Evolutionary conservation across 2,888 invertebrate species (phyloP), one percentile per base, ranked within the genome.

Genomic region (Mimas tiliae): DNA sequence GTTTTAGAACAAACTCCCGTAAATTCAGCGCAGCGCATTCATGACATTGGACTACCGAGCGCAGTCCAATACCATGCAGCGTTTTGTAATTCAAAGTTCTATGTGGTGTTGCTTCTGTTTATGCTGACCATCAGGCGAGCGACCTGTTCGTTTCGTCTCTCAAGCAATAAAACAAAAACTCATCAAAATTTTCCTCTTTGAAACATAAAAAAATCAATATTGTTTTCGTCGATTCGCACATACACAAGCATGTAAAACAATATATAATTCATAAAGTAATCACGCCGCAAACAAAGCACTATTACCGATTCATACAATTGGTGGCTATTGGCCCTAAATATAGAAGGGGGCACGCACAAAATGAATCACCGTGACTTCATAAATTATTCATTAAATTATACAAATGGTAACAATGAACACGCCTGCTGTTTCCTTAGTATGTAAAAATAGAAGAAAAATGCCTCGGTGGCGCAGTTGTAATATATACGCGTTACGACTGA

Each of bases 361-460:
- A 38, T 58, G 58, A 58, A 42, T 58, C 58, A 58, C 50, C 50
- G 9, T 9, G 19, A 16, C 38, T 58, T 58, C 38, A 58, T 58
- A 58, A 19, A 58, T 58, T 58, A 58, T 58, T 58, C 42, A 58
- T 58, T 38, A 58, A 58, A 58, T 58, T 58, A 58, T 19, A 58
- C 42, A 9, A 50, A 50, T 58, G 42, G 38, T 58, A 42, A 58
- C 58, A 19, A 58, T 58, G 42, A 12, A 58, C 42, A 38, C 42
- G 42, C 12, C n/a, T 42, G 12, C 4, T n/a, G 42, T 42, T 42
- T 58, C 58, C 58, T 19, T 58, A 12, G 58, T 6, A 42, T 19
- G 58, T 19, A 58, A 58, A 19, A 58, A 42, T 42, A 33, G 0
- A 16, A 42, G 11, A 19, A 11, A 34, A 11, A 53, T 53, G n/a